Conservation (phyloP, 2,888 invertebrate genomes). For the Andricus quercusramuli region DNA sequence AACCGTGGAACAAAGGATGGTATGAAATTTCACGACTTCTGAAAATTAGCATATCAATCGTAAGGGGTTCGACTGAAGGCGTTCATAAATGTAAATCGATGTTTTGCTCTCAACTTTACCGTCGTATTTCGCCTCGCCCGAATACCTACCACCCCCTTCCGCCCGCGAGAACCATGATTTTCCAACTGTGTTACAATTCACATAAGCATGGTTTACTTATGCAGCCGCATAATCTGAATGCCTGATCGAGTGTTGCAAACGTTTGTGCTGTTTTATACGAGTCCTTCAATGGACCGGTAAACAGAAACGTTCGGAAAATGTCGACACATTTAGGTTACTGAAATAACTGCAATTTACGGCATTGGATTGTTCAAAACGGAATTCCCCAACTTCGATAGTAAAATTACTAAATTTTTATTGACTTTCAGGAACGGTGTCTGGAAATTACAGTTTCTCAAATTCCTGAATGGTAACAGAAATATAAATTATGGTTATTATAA, state of each 20-base stretch:
- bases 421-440: too few species aligned
- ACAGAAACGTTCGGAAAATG: too few species aligned
- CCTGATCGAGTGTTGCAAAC: not conserved
- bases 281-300: not conserved
- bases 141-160: not conserved
- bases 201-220: conserved; percentile 16
- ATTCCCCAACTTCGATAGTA: too few species aligned
- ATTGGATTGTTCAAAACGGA: too few species aligned
- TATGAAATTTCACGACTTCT: conserved; percentile 32
- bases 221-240: conserved; percentile 29
- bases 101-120: conserved; percentile 3
- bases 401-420: too few species aligned
- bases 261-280: conserved; percentile 21
- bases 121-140: not conserved
- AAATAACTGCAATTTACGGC: too few species aligned
- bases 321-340: too few species aligned
- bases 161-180: not conserved
- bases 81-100: conserved; percentile 38
- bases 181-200: conserved; percentile 26
- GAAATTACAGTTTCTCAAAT: too few species aligned
- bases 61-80: conserved; percentile 9
- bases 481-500: too few species aligned
- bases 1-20: not conserved
- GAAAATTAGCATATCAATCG: conserved; percentile 23
- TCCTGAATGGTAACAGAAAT: too few species aligned